phyloP scores from a whole-genome alignment of 2,888 invertebrate species.

The Alentia gelatinosa region DNA sequence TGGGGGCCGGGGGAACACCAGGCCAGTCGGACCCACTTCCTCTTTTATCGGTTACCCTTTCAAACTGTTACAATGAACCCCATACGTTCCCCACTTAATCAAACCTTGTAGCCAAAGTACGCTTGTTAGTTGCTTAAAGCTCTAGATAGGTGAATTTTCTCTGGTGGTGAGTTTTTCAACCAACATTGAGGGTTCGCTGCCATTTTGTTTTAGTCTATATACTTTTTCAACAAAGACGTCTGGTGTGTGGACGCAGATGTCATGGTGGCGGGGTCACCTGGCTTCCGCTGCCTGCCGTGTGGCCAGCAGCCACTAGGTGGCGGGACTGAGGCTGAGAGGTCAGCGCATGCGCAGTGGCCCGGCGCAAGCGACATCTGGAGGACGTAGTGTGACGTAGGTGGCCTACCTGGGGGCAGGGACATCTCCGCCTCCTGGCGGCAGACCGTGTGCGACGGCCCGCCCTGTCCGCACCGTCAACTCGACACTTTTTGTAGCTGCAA shows the following conservation, averaged over 20 bases:
- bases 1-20: not conserved
- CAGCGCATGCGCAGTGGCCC: not conserved
- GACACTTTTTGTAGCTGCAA: slow-evolving; percentile 54
- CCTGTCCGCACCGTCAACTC: slow-evolving; percentile 50
- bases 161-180: no score
- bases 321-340: not conserved
- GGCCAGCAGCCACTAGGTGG: not conserved
- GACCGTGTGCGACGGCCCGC: slow-evolving; percentile 23
- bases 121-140: no score
- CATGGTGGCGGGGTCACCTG: not conserved
- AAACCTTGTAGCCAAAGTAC: no score
- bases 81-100: no score
- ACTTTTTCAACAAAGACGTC: no score
- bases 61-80: no score
- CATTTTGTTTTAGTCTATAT: no score
- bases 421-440: slow-evolving; percentile 12
- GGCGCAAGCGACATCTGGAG: not conserved
- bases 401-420: slow-evolving; percentile 48
- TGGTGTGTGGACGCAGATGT: no score
- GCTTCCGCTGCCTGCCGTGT: not conserved
- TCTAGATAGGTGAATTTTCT: no score
- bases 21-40: no score
- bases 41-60: no score
- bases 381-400: not conserved
- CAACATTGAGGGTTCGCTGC: no score